Percentiles rank a stretch among this genome's conserved stretches.
These are phyloP conservation scores for Oostethus manadensis DNA, from an alignment of 2,113 vertebrate genomes.

Conservation along the genomic window DNA sequence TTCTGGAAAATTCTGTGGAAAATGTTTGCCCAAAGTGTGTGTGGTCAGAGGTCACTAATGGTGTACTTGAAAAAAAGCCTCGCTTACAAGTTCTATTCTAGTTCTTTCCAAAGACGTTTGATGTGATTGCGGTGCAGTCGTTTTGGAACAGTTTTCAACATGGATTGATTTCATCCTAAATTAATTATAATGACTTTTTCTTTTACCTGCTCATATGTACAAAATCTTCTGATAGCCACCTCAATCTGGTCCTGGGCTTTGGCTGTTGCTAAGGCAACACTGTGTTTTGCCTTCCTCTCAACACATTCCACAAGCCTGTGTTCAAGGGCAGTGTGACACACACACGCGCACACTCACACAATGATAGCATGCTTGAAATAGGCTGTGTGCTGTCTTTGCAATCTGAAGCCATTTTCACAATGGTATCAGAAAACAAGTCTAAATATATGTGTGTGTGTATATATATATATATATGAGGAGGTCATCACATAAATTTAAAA, in stretches of 20 bases:
- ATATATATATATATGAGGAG: neutral
- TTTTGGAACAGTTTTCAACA: too few species aligned
- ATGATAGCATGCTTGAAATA: conserved; percentile 40
- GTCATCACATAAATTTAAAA: neutral
- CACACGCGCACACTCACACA: conserved; percentile 28
- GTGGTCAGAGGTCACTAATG: too few species aligned
- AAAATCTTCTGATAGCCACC: conserved; percentile 24
- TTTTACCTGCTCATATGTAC: conserved; percentile 10
- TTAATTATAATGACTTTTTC: neutral
- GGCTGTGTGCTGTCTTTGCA: conserved; percentile 33
- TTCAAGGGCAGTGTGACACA: conserved; percentile 62
- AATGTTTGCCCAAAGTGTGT: too few species aligned
- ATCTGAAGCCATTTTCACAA: conserved; percentile 33
- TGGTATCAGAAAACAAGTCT: conserved; percentile 5
- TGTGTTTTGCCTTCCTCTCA: conserved; percentile 66
- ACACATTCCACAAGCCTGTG: conserved; percentile 65
- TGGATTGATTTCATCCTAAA: neutral
- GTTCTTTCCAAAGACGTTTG: too few species aligned
- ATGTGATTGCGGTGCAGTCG: too few species aligned
- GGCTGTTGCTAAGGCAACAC: conserved; percentile 67
- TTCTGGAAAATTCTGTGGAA: too few species aligned
- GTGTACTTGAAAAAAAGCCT: too few species aligned
- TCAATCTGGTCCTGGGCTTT: conserved; percentile 31
- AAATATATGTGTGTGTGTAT: too few species aligned
- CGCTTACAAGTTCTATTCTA: too few species aligned